Conservation (phyloP, 2,888 invertebrate species). For the Meteorus colon region DNA sequence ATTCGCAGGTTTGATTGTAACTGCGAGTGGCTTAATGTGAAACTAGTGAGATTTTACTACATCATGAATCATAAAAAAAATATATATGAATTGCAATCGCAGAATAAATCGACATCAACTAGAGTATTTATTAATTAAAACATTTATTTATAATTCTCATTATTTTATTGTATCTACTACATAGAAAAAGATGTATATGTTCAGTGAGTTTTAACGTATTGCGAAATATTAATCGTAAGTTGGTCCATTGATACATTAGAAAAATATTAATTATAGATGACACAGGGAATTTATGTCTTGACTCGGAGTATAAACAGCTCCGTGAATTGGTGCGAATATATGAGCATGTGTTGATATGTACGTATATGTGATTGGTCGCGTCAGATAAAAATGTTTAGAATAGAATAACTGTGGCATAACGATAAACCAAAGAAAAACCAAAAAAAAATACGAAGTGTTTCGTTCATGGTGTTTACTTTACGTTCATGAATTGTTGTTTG, state of each 20-base stretch:
- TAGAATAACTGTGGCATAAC: not conserved
- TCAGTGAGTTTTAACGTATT: not conserved
- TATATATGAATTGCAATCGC: not conserved
- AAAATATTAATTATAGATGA: not conserved
- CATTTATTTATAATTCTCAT: constrained; percentile 4
- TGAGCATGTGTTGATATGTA: not conserved
- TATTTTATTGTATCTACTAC: not conserved
- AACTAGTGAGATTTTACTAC: too few species aligned
- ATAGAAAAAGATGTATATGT: not conserved
- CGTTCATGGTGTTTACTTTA: not conserved
- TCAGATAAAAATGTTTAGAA: not conserved
- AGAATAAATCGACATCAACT: not conserved
- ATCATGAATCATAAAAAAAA: too few species aligned
- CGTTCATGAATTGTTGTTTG: constrained; percentile 27
- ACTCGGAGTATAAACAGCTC: not conserved
- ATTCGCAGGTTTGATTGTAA: not conserved
- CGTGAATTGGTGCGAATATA: not conserved
- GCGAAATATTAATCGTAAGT: not conserved
- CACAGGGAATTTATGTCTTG: not conserved
- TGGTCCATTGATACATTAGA: not conserved
- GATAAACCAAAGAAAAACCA: not conserved
- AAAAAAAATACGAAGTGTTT: not conserved
- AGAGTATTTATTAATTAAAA: not conserved
- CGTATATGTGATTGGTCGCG: not conserved
- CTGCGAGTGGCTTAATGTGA: too few species aligned